phyloP scores from a whole-genome alignment of 2,113 vertebrate species.

The Eretmochelys imbricata region DNA sequence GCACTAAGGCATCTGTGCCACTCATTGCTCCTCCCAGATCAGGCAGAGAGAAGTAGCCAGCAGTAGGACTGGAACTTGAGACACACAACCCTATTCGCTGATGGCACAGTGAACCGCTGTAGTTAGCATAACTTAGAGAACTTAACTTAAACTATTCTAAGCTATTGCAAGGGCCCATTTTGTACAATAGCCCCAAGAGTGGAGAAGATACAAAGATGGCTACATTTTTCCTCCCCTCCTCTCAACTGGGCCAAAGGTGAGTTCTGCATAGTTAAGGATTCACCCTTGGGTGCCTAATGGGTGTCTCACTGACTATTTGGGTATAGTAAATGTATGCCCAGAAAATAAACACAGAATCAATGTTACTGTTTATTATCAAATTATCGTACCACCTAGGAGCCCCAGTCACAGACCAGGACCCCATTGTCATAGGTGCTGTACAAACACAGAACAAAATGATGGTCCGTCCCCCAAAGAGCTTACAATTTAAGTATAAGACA shows the following conservation, averaged over 20 bases:
- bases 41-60: not conserved
- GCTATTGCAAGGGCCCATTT: not conserved
- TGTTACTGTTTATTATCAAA: not conserved
- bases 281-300: not conserved
- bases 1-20: not conserved
- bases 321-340: not conserved
- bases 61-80: not conserved
- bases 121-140: rapidly evolving
- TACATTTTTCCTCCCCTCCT: not conserved
- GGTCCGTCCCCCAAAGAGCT: not conserved
- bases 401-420: not conserved
- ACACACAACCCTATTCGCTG: not conserved
- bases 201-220: not conserved
- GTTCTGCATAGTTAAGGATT: not conserved
- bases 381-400: not conserved
- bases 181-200: not conserved
- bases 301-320: not conserved
- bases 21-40: not conserved
- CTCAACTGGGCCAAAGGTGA: not conserved
- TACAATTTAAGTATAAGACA: not conserved
- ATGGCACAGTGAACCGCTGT: not conserved
- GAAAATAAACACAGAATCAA: not conserved
- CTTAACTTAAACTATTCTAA: not conserved
- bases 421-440: not conserved
- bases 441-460: not conserved